Evolutionary conservation across 2,888 invertebrate species (phyloP).

Genomic region (Cetonia aurata): DNA sequence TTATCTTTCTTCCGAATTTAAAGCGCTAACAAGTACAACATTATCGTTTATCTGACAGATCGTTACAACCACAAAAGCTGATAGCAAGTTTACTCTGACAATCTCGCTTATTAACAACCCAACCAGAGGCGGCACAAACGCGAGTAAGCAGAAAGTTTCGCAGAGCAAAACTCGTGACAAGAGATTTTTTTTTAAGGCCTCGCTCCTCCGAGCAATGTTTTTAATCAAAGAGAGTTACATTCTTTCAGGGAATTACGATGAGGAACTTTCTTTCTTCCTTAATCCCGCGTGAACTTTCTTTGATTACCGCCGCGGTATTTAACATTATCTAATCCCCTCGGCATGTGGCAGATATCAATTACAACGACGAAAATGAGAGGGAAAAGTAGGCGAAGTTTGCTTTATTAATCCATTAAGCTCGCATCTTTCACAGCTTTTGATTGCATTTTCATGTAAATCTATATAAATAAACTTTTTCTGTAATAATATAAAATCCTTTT

Average conservation of each 20-base stretch:
- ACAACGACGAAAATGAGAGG: not conserved
- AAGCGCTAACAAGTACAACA: too few relatives aligned
- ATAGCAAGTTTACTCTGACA: too few relatives aligned
- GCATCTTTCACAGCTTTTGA: not conserved
- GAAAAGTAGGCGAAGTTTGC: not conserved
- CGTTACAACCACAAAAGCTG: too few relatives aligned
- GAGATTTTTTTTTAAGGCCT: constrained; percentile 3
- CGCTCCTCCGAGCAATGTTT: not conserved
- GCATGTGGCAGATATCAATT: constrained; percentile 12
- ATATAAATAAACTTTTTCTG: too few relatives aligned
- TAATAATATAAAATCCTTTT: too few relatives aligned
- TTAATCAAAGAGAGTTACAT: constrained; percentile 15
- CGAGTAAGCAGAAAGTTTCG: constrained; percentile 1
- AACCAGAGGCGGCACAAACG: constrained; percentile 5
- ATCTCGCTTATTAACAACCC: constrained; percentile 3
- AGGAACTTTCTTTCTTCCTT: constrained; percentile 13
- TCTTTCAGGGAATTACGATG: constrained; percentile 8
- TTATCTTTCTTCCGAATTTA: too few relatives aligned
- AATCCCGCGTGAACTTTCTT: constrained; percentile 28
- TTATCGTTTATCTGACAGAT: too few relatives aligned
- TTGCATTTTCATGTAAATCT: constrained; percentile 3
- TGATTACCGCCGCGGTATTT: constrained; percentile 19
- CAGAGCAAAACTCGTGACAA: not conserved
- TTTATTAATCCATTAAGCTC: constrained; percentile 4
- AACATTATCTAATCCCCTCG: constrained; percentile 12